Base-by-base conservation (phyloP, 2,797 vertebrate species). In the Heteromormyrus szaboi region DNA sequence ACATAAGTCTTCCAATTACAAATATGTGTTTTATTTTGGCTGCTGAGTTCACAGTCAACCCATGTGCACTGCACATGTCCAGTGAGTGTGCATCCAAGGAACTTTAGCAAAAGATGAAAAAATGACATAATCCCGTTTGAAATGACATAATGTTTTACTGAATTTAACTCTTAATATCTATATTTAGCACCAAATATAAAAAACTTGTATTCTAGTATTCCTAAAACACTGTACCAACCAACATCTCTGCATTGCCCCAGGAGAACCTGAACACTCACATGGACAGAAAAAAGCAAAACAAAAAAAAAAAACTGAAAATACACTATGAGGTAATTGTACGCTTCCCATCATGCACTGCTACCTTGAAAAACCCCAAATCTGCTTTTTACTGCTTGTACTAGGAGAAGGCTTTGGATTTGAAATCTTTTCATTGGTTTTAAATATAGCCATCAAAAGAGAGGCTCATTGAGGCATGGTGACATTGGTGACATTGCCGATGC, bases 371-470 rank as follows among this genome's bases (percentile, higher is more conserved):
- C 12, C 25, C 41, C 44, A 29, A 50, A 14, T 25, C 46, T 51
- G 46, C 50, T 85, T 85, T 53, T 85, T 51, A 53, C 46, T 29
- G 22, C 50, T 17, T 85, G 83, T 44, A 53, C 19, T 50, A 53
- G n/a, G 48, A 85, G 83, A 85, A 29, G 83, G 83, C 85, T 51
- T 54, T 86, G 85, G 85, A 19, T 86, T 54, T 86, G 53, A 54
- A 86, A 86, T 50, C 50, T 86, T 56, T 94, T 89, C 93, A 89
- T 90, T 93, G 93, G 93, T 92, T 59, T 76, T 72, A 79, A 25
- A 94, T 86, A 83, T 91, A 93, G 92, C 92, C 93, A 94, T 94
- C 94, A 95, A 92, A 94, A 91, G 94, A 93, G 93, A 92, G 93
- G 90, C 94, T 94, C 93, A 92, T 91, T 91, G 93, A 94, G 91